Evolutionary conservation across 2,797 vertebrate genomes (phyloP).

Genomic region (Nasua narica): DNA sequence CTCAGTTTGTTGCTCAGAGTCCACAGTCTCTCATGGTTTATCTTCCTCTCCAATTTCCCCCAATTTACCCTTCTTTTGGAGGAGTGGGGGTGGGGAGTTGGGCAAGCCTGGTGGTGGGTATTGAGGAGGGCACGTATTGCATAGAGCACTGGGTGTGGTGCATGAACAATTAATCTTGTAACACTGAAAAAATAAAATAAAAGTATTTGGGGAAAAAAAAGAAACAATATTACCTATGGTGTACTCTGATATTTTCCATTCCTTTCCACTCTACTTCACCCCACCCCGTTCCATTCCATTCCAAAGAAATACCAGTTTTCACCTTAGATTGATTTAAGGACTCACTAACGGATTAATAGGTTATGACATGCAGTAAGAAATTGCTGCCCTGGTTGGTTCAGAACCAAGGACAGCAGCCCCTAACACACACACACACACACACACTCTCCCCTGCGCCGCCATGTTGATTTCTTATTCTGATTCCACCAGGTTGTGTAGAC

Average conservation of each 20-base stretch:
- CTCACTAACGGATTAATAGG: background rate
- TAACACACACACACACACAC: too few relatives aligned
- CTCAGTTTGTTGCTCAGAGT: too few relatives aligned
- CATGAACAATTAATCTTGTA: too few relatives aligned
- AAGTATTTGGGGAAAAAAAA: background rate
- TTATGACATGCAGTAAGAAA: background rate
- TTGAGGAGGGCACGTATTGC: too few relatives aligned
- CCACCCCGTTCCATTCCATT: background rate
- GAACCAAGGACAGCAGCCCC: background rate
- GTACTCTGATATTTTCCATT: background rate
- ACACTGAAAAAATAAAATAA: too few relatives aligned
- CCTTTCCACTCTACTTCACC: background rate
- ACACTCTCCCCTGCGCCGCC: fast-evolving
- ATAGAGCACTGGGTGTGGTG: too few relatives aligned
- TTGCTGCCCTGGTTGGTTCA: background rate
- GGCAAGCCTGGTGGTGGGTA: too few relatives aligned
- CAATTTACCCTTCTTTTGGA: too few relatives aligned
- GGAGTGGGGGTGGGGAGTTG: too few relatives aligned
- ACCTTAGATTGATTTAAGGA: background rate
- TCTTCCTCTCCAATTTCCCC: too few relatives aligned
- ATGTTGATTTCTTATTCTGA: background rate
- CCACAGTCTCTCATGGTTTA: too few relatives aligned
- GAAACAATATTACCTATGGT: background rate
- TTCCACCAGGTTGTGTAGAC: background rate
- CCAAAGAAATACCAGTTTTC: background rate